phyloP scores from a whole-genome alignment of 1,140 invertebrate species.

The Meloidogyne floridensis region DNA sequence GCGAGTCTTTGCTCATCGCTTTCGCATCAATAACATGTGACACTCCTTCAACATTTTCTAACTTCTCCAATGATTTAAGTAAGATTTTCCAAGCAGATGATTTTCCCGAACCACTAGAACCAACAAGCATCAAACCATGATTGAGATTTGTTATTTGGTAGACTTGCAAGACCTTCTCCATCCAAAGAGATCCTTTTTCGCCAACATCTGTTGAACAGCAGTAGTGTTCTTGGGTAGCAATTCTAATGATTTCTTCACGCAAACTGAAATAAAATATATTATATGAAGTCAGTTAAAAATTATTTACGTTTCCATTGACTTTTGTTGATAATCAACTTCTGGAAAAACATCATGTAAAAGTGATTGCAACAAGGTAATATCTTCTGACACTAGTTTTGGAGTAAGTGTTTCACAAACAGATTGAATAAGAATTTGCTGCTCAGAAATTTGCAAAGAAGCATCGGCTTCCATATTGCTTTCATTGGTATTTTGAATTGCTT shows the following conservation, averaged over 20 bases:
- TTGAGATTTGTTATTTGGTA: slow-evolving; percentile 98
- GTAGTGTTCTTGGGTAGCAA: slow-evolving; percentile 47
- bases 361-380: slow-evolving; percentile 93
- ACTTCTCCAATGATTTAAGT: slow-evolving; percentile 88
- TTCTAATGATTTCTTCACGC: slow-evolving; percentile 45
- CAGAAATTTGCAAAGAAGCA: slow-evolving; percentile 33
- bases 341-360: slow-evolving; percentile 98
- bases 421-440: slow-evolving; percentile 84
- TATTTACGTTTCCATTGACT: slow-evolving; percentile 73
- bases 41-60: slow-evolving; percentile 92
- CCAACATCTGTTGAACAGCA: slow-evolving; percentile 81
- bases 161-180: slow-evolving; percentile 85
- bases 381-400: slow-evolving; percentile 96
- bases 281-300: neutral
- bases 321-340: slow-evolving; percentile 88
- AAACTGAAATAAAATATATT: slow-evolving; percentile 38
- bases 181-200: slow-evolving; percentile 75
- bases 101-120: slow-evolving; percentile 97
- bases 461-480: slow-evolving; percentile 82
- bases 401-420: slow-evolving; percentile 99
- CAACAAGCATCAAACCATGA: slow-evolving; percentile 99
- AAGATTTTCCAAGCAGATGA: slow-evolving; percentile 93
- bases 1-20: slow-evolving; percentile 93
- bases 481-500: slow-evolving; percentile 75
- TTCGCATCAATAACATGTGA: slow-evolving; percentile 99